Evolutionary conservation across 1,140 invertebrate genomes (phyloP).

Genomic region (Heliconius hermathena): DNA sequence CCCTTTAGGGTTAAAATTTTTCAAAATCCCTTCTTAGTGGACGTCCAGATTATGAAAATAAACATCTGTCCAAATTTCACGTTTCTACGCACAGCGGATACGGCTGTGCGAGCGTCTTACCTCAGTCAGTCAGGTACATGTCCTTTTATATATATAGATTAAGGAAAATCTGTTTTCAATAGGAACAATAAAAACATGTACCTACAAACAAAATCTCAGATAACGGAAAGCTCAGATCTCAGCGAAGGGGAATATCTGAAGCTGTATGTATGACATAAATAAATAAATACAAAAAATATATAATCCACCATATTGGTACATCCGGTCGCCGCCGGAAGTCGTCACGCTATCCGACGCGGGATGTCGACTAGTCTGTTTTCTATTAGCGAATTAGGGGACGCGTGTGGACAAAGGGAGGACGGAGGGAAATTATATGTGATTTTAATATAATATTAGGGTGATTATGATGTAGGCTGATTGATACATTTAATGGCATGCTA

Average conservation of each 20-base stretch:
- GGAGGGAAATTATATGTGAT: conserved; percentile 44
- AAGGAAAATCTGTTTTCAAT: too few relatives aligned
- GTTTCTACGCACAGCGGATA: too few relatives aligned
- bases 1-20: too few relatives aligned
- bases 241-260: not conserved
- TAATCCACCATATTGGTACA: conserved; percentile 48
- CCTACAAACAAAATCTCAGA: not conserved
- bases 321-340: conserved; percentile 63
- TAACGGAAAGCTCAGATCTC: too few relatives aligned
- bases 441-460: conserved; percentile 53
- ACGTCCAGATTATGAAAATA: too few relatives aligned
- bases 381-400: conserved; percentile 74
- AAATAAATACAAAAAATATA: conserved; percentile 34
- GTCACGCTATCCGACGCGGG: conserved; percentile 60
- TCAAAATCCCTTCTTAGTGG: too few relatives aligned
- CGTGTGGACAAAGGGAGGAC: conserved; percentile 44
- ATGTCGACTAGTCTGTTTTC: conserved; percentile 71
- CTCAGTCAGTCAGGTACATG: too few relatives aligned
- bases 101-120: too few relatives aligned
- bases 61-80: too few relatives aligned
- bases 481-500: not conserved
- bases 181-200: too few relatives aligned
- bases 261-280: not conserved
- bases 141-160: too few relatives aligned
- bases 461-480: conserved; percentile 13